Evolutionary conservation across 30 jellyfish, hydroid and myxozoan genomes (phyloP), one percentile per base, ranked within the genome.

Genomic region (Hydra vulgaris): DNA sequence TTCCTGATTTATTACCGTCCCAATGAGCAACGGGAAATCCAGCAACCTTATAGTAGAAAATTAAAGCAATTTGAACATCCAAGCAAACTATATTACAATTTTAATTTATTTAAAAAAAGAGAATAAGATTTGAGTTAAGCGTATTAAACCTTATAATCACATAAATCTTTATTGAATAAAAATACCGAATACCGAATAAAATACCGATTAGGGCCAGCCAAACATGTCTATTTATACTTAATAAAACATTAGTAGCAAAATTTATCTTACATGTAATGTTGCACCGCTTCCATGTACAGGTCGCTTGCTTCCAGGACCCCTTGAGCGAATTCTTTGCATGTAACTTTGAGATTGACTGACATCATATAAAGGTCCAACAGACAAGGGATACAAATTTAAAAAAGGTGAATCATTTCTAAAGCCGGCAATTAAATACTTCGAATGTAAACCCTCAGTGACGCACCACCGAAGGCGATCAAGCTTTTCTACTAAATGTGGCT

Each of bases 21-120:
- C 98, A 91, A 76, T 86, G 98, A 18, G 98, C 96, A 22, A 91
- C 98, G n/a, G 98, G 98, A 25, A 91, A 89, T 5, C 98, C 98
- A 21, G 98, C 96, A 56, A 91, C 96, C 98, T 91, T 80, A 20
- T 27, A 22, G 15, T 18, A 7, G 77, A 71, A 40, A 80, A 27
- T n/a, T n/a, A n/a, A n/a, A n/a, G n/a, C n/a, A n/a, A n/a, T n/a
- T n/a, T 53, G 73, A 75, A 25, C 5, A 0, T 0, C 7, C 18
- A 3, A 8, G 89, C 15, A 26, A 0, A 66, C 17, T 18, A 16
- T 68, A 18, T 24, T 1, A 74, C 18, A n/a, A n/a, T n/a, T n/a
- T n/a, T n/a, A n/a, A n/a, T n/a, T n/a, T n/a, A n/a, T n/a, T n/a
- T n/a, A n/a, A n/a, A n/a, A n/a, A n/a, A n/a, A n/a, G n/a, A n/a